Evolutionary conservation across 2,888 invertebrate species (phyloP), one percentile per base, ranked within the genome.

Genomic region (Maniola hyperantus): DNA sequence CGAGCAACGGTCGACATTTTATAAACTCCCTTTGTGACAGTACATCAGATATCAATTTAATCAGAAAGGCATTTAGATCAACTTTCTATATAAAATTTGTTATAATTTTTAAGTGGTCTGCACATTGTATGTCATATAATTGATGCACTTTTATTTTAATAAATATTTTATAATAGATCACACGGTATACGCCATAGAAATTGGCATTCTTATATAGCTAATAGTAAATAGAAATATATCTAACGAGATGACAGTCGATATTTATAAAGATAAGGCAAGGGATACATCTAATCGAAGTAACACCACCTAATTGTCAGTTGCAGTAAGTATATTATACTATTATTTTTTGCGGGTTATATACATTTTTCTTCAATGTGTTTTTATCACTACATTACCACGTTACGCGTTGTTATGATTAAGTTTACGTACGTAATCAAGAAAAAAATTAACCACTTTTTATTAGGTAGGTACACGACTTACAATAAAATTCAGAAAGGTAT

Each of bases 1-100:
- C 88, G 85, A 88, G 86, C 83, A 87, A 87, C 82, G 81, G 86
- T 83, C 83, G 83, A 86, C 82, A 85, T 84, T 82, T 82, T 74
- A 82, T 84, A 51, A 85, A 88, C 87, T 88, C 88, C 88, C 85
- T 89, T 88, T 89, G 89, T 88, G 89, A 89, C 89, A 82, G 83
- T 86, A 83, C 79, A 79, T 83, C 78, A 82, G 78, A 79, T 81
- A 83, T 82, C 73, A 75, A 74, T 79, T 81, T 80, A 73, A 74
- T 77, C 80, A 76, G 75, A 79, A 81, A 82, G 83, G 81, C 82
- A 79, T 80, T 77, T 79, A 81, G 46, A 6, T 82, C 82, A 82
- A 76, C 77, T 76, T 74, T 78, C 80, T 76, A 74, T 74, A 76
- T 71, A 73, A 72, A 72, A 73, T 73, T 72, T 73, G 68, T 73